Evolutionary conservation across 2,888 invertebrate species (phyloP).

Genomic region (Dasypolia templi): DNA sequence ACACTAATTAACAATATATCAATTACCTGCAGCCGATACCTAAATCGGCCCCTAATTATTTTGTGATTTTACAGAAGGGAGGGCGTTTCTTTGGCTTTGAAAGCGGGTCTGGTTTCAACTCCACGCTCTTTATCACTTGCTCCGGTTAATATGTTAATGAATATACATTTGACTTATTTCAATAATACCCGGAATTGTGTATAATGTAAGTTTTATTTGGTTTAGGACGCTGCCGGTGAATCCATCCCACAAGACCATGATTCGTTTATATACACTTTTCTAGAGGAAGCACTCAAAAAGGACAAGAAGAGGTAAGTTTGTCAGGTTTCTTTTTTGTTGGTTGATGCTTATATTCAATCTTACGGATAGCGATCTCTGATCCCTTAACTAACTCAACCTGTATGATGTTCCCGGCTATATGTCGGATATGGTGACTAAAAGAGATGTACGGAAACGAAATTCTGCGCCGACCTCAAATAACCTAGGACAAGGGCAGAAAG

Average conservation of each 20-base stretch:
- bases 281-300: constrained; percentile 86
- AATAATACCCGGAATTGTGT: neutral
- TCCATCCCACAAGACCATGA: constrained; percentile 80
- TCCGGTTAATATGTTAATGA: constrained; percentile 71
- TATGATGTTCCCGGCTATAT: neutral
- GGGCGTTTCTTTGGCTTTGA: constrained; percentile 82
- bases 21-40: neutral
- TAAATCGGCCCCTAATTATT: neutral
- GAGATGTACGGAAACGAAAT: neutral
- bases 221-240: constrained; percentile 73
- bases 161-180: neutral
- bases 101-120: constrained; percentile 83
- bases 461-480: neutral
- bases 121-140: constrained; percentile 80
- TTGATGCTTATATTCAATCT: neutral
- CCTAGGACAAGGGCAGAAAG: neutral
- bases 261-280: constrained; percentile 84
- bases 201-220: constrained; percentile 22
- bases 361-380: neutral
- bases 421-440: no score
- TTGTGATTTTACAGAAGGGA: constrained; percentile 78
- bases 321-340: neutral
- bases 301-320: constrained; percentile 84
- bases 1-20: neutral
- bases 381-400: neutral